A percentile compares a stretch with the other conserved stretches of the same genome.
Conservation (phyloP, 1,140 invertebrate species). For the Drosophila triauraria region DNA sequence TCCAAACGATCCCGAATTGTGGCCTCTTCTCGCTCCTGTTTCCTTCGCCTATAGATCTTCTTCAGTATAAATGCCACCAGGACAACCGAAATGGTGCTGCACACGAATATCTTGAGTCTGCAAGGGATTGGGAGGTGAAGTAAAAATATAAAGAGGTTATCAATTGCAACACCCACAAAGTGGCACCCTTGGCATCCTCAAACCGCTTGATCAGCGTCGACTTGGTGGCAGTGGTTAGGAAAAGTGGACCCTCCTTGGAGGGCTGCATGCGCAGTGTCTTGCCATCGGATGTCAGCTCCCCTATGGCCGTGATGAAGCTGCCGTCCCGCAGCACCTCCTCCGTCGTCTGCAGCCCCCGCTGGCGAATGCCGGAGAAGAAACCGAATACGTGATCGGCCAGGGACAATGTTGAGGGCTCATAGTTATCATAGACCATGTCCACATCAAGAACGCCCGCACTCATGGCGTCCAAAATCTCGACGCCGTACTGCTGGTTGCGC, state of each 20-base stretch:
- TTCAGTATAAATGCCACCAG: slow-evolving; percentile 88
- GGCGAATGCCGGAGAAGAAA: slow-evolving; percentile 90
- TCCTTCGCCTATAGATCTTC: slow-evolving; percentile 87
- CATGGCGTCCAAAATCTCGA: slow-evolving; percentile 90
- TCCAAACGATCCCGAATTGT: slow-evolving; percentile 88
- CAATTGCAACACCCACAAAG: slow-evolving; percentile 48
- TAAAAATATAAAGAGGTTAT: too few species aligned
- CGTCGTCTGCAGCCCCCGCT: slow-evolving; percentile 91
- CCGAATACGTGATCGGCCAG: slow-evolving; percentile 92
- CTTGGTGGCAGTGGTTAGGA: slow-evolving; percentile 90
- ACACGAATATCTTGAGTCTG: slow-evolving; percentile 86
- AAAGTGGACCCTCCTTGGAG: slow-evolving; percentile 89
- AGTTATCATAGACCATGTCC: slow-evolving; percentile 91
- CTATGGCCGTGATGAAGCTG: slow-evolving; percentile 91
- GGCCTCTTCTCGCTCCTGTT: slow-evolving; percentile 86
- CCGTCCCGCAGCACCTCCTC: slow-evolving; percentile 92
- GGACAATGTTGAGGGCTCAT: slow-evolving; percentile 89
- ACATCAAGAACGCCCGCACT: slow-evolving; percentile 91
- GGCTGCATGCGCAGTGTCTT: slow-evolving; percentile 88
- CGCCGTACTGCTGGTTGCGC: slow-evolving; percentile 87
- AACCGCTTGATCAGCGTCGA: slow-evolving; percentile 89
- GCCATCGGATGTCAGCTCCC: slow-evolving; percentile 88
- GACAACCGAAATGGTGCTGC: slow-evolving; percentile 89
- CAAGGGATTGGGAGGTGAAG: not conserved
- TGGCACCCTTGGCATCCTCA: slow-evolving; percentile 87